These are phyloP conservation scores for Eulemur coronatus DNA, from an alignment of 2,797 vertebrate genomes.

Conservation along the genomic window DNA sequence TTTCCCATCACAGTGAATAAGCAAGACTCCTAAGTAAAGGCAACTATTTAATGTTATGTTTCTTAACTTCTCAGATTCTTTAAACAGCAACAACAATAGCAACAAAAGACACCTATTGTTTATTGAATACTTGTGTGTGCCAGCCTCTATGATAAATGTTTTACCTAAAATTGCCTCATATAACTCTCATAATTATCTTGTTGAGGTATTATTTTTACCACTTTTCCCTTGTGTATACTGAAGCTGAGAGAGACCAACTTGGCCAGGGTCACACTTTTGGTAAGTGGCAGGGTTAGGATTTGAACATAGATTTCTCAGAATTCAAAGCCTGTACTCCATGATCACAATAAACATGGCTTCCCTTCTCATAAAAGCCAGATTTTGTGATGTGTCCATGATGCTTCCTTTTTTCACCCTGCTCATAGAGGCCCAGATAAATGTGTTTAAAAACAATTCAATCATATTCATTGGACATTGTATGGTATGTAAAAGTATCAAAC, in stretches of 20 bases:
- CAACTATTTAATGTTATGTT: neutral
- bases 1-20: neutral
- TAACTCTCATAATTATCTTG: neutral
- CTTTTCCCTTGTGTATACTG: neutral
- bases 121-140: neutral
- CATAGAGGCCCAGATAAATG: neutral
- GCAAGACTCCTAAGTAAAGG: neutral
- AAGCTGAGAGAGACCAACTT: neutral
- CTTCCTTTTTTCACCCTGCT: neutral
- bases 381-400: neutral
- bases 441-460: slow-evolving; percentile 31
- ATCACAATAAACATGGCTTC: neutral
- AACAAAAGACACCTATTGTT: neutral
- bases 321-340: neutral
- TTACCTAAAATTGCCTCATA: neutral
- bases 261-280: neutral
- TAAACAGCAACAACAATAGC: neutral
- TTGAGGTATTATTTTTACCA: neutral
- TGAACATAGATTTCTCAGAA: neutral
- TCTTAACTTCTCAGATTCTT: neutral
- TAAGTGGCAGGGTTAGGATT: neutral
- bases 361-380: neutral
- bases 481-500: slow-evolving; percentile 51
- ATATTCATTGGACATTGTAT: slow-evolving; percentile 1
- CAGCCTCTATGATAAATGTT: neutral